Percentiles rank a stretch among this genome's conserved stretches.
Conservation (phyloP, 1,140 invertebrate species). For the Zaprionus inermis region DNA sequence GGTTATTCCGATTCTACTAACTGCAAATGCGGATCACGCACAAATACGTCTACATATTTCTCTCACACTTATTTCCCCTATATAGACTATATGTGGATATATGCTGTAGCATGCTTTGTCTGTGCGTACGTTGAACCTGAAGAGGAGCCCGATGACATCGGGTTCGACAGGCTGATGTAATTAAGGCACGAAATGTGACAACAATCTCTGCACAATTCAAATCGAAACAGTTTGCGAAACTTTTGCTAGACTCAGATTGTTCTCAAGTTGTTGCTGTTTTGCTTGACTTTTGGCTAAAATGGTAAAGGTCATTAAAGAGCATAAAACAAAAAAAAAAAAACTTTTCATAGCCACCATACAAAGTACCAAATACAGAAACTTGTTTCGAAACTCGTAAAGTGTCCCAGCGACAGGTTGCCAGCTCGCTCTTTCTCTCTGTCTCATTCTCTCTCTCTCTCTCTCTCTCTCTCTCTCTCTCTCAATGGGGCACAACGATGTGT, state of each 20-base stretch:
- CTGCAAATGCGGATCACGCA: slow-evolving; percentile 44
- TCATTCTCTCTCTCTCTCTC: too few species aligned
- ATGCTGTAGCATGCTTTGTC: slow-evolving; percentile 1
- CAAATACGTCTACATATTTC: background rate
- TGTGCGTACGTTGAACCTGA: slow-evolving; percentile 42
- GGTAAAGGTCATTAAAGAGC: slow-evolving; percentile 59
- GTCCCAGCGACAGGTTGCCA: slow-evolving; percentile 31
- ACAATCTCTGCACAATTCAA: slow-evolving; percentile 4
- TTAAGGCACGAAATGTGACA: slow-evolving; percentile 19
- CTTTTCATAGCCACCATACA: slow-evolving; percentile 46
- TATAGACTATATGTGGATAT: slow-evolving; percentile 9
- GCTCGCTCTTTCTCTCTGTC: slow-evolving; percentile 16
- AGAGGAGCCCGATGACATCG: background rate
- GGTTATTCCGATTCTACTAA: slow-evolving; percentile 35
- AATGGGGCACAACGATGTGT: slow-evolving; percentile 36
- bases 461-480: too few species aligned
- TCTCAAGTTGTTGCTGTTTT: slow-evolving; percentile 5
- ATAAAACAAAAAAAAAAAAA: slow-evolving; percentile 21
- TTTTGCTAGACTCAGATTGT: slow-evolving; percentile 16
- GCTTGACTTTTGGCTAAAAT: slow-evolving; percentile 46
- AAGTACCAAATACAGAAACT: slow-evolving; percentile 60
- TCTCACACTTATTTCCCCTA: background rate
- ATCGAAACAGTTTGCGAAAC: slow-evolving; percentile 3
- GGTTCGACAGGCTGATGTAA: slow-evolving; percentile 35
- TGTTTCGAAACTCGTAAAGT: slow-evolving; percentile 45